These are phyloP conservation scores for Lutraria rhynchaena DNA, from an alignment of 1,140 invertebrate genomes.

Conservation along the genomic window DNA sequence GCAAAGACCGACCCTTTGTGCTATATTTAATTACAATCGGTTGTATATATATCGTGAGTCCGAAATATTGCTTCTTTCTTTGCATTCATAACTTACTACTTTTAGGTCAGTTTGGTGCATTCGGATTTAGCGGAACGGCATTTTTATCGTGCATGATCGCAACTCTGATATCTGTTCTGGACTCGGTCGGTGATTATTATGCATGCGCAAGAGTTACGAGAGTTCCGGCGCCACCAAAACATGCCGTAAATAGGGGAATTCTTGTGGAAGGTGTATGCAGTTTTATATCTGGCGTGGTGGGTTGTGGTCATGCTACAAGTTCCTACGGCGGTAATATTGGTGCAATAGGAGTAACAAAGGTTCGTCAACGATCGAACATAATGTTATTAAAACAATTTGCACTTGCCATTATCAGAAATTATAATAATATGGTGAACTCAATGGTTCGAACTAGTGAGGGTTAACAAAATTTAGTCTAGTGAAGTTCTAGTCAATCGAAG, in stretches of 20 bases:
- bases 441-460: too few relatives aligned
- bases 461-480: too few relatives aligned
- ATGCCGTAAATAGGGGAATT: conserved; percentile 85
- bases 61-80: conserved; percentile 68
- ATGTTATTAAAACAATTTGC: too few relatives aligned
- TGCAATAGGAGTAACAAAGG: conserved; percentile 89
- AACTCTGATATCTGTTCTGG: conserved; percentile 65
- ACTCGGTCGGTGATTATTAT: conserved; percentile 77
- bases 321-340: conserved; percentile 93
- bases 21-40: too few relatives aligned
- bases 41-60: too few relatives aligned
- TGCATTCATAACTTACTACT: too few relatives aligned
- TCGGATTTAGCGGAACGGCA: conserved; percentile 47
- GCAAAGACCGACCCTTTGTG: too few relatives aligned
- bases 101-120: conserved; percentile 66
- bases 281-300: conserved; percentile 91
- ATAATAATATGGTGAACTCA: too few relatives aligned
- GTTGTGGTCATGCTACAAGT: conserved; percentile 92
- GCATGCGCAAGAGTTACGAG: conserved; percentile 76
- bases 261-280: conserved; percentile 93
- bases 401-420: too few relatives aligned
- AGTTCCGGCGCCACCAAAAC: conserved; percentile 74
- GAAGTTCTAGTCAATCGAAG: too few relatives aligned
- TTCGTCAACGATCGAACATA: too few relatives aligned
- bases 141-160: conserved; percentile 60